Conservation (phyloP, 2,113 vertebrate species). For the Ictalurus furcatus region DNA sequence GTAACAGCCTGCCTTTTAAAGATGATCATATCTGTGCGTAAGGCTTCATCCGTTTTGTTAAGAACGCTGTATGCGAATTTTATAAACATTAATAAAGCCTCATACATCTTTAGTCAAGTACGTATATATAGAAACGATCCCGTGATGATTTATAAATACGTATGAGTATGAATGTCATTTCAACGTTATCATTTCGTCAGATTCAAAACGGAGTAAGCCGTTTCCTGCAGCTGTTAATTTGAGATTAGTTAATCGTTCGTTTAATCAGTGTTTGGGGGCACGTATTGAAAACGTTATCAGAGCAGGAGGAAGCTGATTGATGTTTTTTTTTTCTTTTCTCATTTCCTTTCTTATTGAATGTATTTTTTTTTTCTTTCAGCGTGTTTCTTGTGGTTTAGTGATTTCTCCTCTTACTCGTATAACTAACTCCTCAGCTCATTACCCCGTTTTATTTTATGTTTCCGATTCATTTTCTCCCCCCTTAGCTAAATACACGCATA, state of each 20-base stretch:
- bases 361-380: not conserved
- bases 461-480: not conserved
- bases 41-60: too few species aligned
- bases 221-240: not conserved
- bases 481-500: not conserved
- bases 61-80: too few species aligned
- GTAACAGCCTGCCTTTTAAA: too few species aligned
- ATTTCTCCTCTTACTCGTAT: not conserved
- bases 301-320: not conserved
- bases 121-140: not conserved
- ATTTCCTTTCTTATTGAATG: not conserved
- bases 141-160: not conserved
- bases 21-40: too few species aligned
- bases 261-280: not conserved
- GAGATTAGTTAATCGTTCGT: not conserved
- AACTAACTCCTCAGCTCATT: not conserved
- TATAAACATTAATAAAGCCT: too few species aligned
- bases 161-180: not conserved
- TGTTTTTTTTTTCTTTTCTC: not conserved
- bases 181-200: not conserved
- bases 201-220: not conserved
- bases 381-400: not conserved
- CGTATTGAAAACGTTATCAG: not conserved
- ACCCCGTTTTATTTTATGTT: not conserved
- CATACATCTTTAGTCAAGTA: too few species aligned